phyloP scores from a whole-genome alignment of 2,113 vertebrate genomes.

The Elachura formosa region DNA sequence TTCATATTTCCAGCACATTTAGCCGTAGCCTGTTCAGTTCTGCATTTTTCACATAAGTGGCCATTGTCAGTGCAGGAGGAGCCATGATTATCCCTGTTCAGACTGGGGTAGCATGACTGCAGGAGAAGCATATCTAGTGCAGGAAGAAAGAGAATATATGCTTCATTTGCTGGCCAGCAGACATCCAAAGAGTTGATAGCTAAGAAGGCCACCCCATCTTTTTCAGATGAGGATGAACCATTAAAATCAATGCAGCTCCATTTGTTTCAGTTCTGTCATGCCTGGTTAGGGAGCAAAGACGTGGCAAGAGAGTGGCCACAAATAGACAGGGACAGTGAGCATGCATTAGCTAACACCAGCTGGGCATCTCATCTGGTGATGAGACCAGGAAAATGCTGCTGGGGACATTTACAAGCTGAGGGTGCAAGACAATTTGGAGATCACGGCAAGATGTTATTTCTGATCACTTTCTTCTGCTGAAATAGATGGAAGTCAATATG shows the following conservation, averaged over 20 bases:
- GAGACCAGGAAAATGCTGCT: not conserved
- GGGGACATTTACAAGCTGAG: not conserved
- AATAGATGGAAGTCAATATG: not conserved
- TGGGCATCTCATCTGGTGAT: not conserved
- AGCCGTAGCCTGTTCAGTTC: not conserved
- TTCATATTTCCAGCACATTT: constrained; percentile 37
- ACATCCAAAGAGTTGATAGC: not conserved
- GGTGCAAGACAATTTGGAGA: not conserved
- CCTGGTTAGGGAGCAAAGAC: not conserved
- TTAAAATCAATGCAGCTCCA: not conserved
- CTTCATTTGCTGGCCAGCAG: not conserved
- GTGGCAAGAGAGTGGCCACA: not conserved
- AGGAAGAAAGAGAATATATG: not conserved
- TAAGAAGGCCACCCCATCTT: not conserved
- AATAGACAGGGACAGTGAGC: not conserved
- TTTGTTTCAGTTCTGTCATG: not conserved
- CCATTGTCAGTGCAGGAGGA: not conserved
- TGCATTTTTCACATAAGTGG: constrained; percentile 23
- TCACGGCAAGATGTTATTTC: not conserved
- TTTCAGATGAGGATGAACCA: not conserved
- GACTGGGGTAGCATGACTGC: not conserved
- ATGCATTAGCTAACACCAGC: not conserved
- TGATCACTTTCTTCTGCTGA: not conserved
- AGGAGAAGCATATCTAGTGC: not conserved
- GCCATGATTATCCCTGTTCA: not conserved